These are phyloP conservation scores for Speoplatyrhinus poulsoni DNA, from an alignment of 2,113 vertebrate genomes.

Conservation along the genomic window DNA sequence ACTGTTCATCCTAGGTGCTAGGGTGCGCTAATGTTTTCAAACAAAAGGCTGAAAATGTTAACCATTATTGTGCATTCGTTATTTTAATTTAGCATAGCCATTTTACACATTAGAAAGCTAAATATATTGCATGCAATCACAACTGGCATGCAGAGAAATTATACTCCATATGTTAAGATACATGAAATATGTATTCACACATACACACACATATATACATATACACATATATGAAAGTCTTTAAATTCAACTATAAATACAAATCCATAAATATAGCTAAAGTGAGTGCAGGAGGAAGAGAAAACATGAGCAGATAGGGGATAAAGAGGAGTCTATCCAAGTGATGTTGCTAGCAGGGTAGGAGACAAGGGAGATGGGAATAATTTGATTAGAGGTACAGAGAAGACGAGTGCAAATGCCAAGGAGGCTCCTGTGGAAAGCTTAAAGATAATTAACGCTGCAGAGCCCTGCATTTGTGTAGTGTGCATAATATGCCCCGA, in stretches of 20 bases:
- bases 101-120: background rate
- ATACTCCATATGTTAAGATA: no score
- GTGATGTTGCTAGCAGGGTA: constrained; percentile 5
- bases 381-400: constrained; percentile 60
- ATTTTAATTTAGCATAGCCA: background rate
- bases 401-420: constrained; percentile 44
- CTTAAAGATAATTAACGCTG: constrained; percentile 62
- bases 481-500: background rate
- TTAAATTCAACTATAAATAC: no score
- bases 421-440: constrained; percentile 51
- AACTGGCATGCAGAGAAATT: background rate
- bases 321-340: constrained; percentile 6
- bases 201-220: no score
- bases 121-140: background rate
- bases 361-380: constrained; percentile 50
- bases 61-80: background rate
- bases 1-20: constrained; percentile 43
- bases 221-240: background rate
- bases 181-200: no score
- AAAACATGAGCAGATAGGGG: constrained; percentile 2
- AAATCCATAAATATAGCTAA: constrained; percentile 3
- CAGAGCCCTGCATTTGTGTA: constrained; percentile 22
- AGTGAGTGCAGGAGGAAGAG: constrained; percentile 3
- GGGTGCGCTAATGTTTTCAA: constrained; percentile 21
- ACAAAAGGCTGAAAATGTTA: background rate